Evolutionary conservation across 2,888 invertebrate species (phyloP).

Genomic region (Mactromeris polynyma): DNA sequence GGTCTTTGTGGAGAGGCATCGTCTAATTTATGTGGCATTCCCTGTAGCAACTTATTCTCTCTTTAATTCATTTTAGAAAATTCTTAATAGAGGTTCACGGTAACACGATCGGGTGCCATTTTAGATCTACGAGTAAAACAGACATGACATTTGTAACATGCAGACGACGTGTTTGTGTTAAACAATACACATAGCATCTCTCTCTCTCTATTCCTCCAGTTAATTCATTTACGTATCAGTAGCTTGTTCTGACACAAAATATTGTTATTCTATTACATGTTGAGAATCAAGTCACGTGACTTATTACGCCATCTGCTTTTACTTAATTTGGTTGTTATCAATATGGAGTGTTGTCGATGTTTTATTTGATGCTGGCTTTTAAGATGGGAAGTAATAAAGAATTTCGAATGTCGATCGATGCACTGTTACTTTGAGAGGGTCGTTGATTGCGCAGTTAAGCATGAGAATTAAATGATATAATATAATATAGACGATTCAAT

Average conservation of each 20-base stretch:
- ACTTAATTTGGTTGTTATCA: constrained; percentile 48
- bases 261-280: constrained; percentile 20
- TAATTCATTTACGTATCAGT: constrained; percentile 6
- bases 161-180: not conserved
- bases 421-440: not conserved
- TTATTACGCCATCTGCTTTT: constrained; percentile 36
- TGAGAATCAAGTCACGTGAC: constrained; percentile 27
- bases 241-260: constrained; percentile 2
- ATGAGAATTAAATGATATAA: constrained; percentile 22
- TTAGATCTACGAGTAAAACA: no score
- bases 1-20: no score
- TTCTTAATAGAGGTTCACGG: no score
- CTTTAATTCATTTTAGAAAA: no score
- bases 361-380: constrained; percentile 53
- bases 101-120: no score
- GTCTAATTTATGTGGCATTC: no score
- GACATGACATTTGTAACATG: not conserved
- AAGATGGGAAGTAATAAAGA: constrained; percentile 50
- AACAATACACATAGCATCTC: not conserved
- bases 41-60: no score
- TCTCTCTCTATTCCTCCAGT: not conserved
- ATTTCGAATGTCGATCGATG: constrained; percentile 23
- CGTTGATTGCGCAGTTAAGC: constrained; percentile 5
- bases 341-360: constrained; percentile 16
- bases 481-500: not conserved